Conservation (phyloP, 2,888 invertebrate genomes). For the Melieria picta region DNA sequence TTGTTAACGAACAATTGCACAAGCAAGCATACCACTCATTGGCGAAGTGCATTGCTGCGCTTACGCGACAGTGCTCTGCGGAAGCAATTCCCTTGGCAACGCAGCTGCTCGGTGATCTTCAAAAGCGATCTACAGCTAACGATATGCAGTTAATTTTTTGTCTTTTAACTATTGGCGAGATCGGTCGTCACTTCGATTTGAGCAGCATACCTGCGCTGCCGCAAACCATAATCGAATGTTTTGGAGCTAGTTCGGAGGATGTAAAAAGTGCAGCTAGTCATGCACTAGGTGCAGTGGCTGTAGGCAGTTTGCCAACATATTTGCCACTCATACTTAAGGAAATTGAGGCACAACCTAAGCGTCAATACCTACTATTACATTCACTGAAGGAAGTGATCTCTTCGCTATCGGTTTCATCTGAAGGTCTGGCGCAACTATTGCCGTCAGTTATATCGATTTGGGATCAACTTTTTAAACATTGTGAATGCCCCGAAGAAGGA, state of each 20-base stretch:
- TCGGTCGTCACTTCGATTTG: constrained; percentile 90
- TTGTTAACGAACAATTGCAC: constrained; percentile 69
- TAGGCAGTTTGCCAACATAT: constrained; percentile 93
- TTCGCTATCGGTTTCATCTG: constrained; percentile 79
- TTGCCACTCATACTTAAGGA: constrained; percentile 93
- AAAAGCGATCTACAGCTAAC: constrained; percentile 68
- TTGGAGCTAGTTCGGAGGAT: constrained; percentile 92
- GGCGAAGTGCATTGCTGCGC: constrained; percentile 95
- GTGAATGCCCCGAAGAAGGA: constrained; percentile 97
- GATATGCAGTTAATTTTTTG: constrained; percentile 93
- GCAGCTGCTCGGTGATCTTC: constrained; percentile 77
- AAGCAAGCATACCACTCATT: constrained; percentile 92
- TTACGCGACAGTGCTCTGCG: constrained; percentile 81
- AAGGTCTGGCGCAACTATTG: constrained; percentile 79
- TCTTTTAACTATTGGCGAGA: constrained; percentile 94
- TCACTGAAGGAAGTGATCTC: constrained; percentile 97
- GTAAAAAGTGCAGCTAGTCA: constrained; percentile 98
- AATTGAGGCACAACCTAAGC: constrained; percentile 92
- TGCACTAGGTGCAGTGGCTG: constrained; percentile 94
- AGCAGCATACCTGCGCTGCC: constrained; percentile 80
- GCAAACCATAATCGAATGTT: constrained; percentile 84
- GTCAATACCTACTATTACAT: constrained; percentile 95
- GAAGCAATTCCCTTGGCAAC: constrained; percentile 76
- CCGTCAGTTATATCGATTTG: constrained; percentile 90
- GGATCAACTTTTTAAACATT: constrained; percentile 92